Evolutionary conservation across 2,113 vertebrate genomes (phyloP).

Genomic region (Perccottus glenii): DNA sequence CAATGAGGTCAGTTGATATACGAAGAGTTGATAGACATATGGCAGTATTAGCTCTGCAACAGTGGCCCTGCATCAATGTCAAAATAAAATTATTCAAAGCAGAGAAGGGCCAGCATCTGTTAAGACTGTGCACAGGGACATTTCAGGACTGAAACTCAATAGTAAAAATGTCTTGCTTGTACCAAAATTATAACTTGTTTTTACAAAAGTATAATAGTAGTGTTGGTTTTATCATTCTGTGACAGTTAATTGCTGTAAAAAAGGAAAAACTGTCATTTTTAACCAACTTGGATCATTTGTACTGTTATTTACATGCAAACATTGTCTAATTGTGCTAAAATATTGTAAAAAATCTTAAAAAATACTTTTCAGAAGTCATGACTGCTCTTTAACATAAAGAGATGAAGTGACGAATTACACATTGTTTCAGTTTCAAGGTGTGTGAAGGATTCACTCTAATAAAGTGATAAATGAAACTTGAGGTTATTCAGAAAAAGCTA

Average conservation of each 20-base stretch:
- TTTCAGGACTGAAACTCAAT: not conserved
- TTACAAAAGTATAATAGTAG: not conserved
- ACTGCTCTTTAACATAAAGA: not conserved
- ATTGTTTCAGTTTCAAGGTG: slow-evolving; percentile 53
- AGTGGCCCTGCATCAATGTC: slow-evolving; percentile 26
- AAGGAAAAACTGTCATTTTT: not conserved
- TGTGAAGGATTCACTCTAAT: slow-evolving; percentile 71
- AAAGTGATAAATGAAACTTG: slow-evolving; percentile 53
- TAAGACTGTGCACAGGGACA: not conserved
- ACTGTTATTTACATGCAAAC: not conserved
- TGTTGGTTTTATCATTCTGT: too few species aligned
- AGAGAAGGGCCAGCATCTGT: too few species aligned
- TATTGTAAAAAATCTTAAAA: too few species aligned
- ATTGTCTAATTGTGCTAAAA: not conserved
- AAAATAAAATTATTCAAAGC: too few species aligned
- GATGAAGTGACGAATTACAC: slow-evolving; percentile 25
- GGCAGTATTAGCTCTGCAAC: slow-evolving; percentile 50
- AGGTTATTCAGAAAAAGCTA: slow-evolving; percentile 67
- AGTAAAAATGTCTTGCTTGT: not conserved
- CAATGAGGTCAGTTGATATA: slow-evolving; percentile 21
- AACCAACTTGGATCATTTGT: not conserved
- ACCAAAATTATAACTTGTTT: not conserved
- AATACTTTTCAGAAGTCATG: too few species aligned
- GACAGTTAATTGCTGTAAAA: too few species aligned
- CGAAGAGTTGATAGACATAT: slow-evolving; percentile 33